These are phyloP conservation scores for Malacoraja senta DNA, from an alignment of 2,797 vertebrate species.

Conservation along the genomic window DNA sequence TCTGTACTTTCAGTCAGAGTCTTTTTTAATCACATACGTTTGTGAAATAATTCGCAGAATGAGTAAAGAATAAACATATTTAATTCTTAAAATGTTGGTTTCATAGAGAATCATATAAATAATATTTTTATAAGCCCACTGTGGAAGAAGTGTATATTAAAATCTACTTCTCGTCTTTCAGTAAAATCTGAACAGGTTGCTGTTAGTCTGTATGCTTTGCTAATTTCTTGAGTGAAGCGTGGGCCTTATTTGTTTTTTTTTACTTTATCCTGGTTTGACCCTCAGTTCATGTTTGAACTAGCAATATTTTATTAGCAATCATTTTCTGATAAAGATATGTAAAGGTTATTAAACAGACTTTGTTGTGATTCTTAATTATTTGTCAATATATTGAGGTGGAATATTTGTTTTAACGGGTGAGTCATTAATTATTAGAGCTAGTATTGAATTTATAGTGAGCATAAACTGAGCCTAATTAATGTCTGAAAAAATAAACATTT, in stretches of 20 bases:
- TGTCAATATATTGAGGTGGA: not conserved
- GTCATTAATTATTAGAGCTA: not conserved
- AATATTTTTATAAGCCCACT: too few relatives aligned
- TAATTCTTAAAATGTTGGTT: too few relatives aligned
- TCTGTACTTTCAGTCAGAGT: too few relatives aligned
- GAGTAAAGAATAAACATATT: too few relatives aligned
- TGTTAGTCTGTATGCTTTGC: not conserved
- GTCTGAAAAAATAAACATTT: conserved; percentile 50
- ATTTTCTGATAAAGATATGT: not conserved
- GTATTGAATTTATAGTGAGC: not conserved
- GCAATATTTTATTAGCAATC: too few relatives aligned
- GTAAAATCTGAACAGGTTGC: not conserved
- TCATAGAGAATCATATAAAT: too few relatives aligned
- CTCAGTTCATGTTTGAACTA: not conserved
- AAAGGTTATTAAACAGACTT: conserved; percentile 1
- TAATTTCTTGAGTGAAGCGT: not conserved
- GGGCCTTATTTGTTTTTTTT: not conserved
- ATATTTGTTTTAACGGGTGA: not conserved
- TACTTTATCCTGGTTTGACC: not conserved
- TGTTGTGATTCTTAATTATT: not conserved
- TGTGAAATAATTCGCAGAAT: too few relatives aligned
- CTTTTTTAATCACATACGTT: too few relatives aligned
- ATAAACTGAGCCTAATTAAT: not conserved
- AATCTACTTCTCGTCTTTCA: not conserved
- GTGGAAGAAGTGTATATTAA: too few relatives aligned